Base-by-base conservation (phyloP, 2,797 vertebrate species). In the Botia almorhae region DNA sequence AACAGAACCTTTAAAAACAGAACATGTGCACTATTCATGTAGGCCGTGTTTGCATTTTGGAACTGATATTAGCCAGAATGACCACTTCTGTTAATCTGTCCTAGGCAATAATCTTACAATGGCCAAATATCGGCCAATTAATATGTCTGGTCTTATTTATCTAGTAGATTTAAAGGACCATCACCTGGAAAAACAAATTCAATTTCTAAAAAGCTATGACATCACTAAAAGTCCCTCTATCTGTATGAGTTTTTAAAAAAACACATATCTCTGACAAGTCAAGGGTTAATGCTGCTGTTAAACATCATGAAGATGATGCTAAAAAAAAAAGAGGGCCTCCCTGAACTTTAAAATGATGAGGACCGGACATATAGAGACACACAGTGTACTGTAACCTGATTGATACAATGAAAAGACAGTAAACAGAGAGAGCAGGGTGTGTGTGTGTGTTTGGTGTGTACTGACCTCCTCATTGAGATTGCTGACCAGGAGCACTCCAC, bases 391-490 rank as follows among this genome's bases (percentile, higher is more conserved):
- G 76, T 80, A 70, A 80, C 58, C 81, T 84, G 82, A 86, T 17
- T 76, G 29, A 83, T 50, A 80, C 64, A 84, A 69, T 82, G 36
- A 58, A 14, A 75, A 76, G 69, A 75, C 70, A 80, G 36, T 75
- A 68, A 83, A 83, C 39, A 74, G 65, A 76, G 36, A 75, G 55
- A 74, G 78, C 75, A 78, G 81, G 61, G 61, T 72, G 69, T 71
- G 64, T 72, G 69, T 71, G 64, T 76, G 26, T 36, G 26, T 46
- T n/a, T 39, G 39, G 73, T 75, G 56, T 29, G 73, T 60, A 87
- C 86, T 83, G 84, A 99, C 98, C 98, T 99, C 97, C 91, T 98
- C 97, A 77, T 99, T 99, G 82, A 99, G 95, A 93, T 99, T 99
- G 94, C 97, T 98, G 85, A 97, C 97, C 90, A 99, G 90, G 77